Evolutionary conservation across 2,888 invertebrate genomes (phyloP).

Genomic region (Drosophila buzzatii): DNA sequence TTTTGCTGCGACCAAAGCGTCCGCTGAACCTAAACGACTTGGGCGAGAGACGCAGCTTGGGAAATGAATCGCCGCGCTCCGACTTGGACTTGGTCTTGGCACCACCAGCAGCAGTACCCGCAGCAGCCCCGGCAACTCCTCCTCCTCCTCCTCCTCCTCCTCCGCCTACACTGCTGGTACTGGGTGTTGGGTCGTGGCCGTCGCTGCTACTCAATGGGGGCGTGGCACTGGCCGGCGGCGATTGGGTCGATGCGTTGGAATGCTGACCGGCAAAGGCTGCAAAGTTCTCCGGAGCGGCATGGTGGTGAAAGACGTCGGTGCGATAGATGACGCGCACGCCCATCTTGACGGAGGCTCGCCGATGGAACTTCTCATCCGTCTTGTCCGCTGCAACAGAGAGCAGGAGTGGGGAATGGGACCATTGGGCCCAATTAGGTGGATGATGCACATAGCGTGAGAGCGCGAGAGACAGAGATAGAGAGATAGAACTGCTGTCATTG

Average conservation of each 20-base stretch:
- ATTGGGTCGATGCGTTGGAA: conserved; percentile 57
- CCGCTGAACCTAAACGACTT: conserved; percentile 84
- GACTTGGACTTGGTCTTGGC: conserved; percentile 75
- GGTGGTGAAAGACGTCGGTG: conserved; percentile 80
- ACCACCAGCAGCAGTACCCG: too few species aligned
- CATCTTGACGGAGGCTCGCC: conserved; percentile 93
- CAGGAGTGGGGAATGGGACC: conserved; percentile 7
- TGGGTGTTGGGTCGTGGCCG: conserved; percentile 34
- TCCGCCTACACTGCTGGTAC: conserved; percentile 7
- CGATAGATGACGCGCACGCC: conserved; percentile 93
- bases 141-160: background rate
- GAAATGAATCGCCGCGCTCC: conserved; percentile 83
- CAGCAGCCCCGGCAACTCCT: background rate
- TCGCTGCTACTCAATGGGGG: conserved; percentile 45
- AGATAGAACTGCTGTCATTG: conserved; percentile 46
- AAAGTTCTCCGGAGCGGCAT: conserved; percentile 78
- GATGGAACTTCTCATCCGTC: conserved; percentile 92
- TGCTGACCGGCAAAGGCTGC: conserved; percentile 67
- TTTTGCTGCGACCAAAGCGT: conserved; percentile 85
- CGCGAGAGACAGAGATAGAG: conserved; percentile 1
- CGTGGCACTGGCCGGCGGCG: conserved; percentile 69
- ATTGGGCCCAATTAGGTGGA: conserved; percentile 24
- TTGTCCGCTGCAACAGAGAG: conserved; percentile 89
- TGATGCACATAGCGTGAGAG: background rate
- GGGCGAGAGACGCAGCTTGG: conserved; percentile 84